Evolutionary conservation across 2,888 invertebrate genomes (phyloP).

Genomic region (Stenichneumon culpator): DNA sequence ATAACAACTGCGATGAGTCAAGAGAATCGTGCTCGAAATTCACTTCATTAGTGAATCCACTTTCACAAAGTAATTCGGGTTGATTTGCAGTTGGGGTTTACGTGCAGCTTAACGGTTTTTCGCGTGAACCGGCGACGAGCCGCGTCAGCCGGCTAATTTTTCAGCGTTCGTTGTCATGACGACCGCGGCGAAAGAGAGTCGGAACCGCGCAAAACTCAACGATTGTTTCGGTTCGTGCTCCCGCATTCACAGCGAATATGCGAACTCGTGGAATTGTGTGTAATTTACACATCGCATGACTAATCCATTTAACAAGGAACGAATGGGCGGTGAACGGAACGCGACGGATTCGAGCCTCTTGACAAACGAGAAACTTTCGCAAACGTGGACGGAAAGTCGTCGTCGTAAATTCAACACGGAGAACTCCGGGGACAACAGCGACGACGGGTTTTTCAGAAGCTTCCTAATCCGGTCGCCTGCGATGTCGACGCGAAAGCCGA

Average conservation of each 20-base stretch:
- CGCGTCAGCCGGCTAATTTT: background rate
- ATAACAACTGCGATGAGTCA: background rate
- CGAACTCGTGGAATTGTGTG: background rate
- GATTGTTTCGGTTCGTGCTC: background rate
- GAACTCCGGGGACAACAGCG: background rate
- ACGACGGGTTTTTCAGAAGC: background rate
- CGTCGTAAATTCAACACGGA: background rate
- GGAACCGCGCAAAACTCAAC: background rate
- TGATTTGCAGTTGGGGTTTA: background rate
- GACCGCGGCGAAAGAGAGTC: background rate
- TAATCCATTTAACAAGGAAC: slow-evolving; percentile 12
- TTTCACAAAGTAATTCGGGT: background rate
- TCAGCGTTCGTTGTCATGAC: background rate
- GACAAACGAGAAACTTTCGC: background rate
- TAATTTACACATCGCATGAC: background rate
- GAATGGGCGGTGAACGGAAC: background rate
- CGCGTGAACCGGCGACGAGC: background rate
- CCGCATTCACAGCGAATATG: background rate
- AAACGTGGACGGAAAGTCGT: background rate
- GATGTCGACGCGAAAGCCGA: background rate
- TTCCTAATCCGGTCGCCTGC: background rate
- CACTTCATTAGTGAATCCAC: background rate
- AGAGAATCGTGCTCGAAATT: too few relatives aligned
- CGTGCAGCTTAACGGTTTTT: background rate
- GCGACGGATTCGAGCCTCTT: slow-evolving; percentile 1